phyloP scores from a whole-genome alignment of 2,888 invertebrate species.

The Cactoblastis cactorum region DNA sequence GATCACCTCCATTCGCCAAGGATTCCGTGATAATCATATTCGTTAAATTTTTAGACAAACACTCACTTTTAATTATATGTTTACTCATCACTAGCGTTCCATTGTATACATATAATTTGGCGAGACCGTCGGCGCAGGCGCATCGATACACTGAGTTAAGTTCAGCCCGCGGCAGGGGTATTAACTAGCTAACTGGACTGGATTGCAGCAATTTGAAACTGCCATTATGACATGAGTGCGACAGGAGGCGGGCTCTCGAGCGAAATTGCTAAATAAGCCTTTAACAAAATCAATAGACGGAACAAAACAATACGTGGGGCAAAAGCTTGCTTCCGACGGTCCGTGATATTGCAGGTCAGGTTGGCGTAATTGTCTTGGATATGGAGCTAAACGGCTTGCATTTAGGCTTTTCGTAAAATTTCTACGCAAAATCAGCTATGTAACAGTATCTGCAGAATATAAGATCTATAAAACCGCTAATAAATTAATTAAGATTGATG shows the following conservation, averaged over 20 bases:
- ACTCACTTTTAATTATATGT: not conserved
- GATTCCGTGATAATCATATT: constrained; percentile 63
- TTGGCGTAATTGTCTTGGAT: too few species aligned
- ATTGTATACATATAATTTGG: constrained; percentile 15
- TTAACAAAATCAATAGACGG: constrained; percentile 32
- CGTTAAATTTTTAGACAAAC: not conserved
- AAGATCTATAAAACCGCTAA: too few species aligned
- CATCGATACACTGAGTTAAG: constrained; percentile 38
- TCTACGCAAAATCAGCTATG: too few species aligned
- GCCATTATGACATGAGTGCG: constrained; percentile 64
- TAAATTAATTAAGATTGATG: too few species aligned
- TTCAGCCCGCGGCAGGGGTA: constrained; percentile 38
- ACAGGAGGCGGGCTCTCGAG: constrained; percentile 62
- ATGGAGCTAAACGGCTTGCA: too few species aligned
- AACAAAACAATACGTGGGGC: constrained; percentile 8
- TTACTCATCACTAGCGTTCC: not conserved
- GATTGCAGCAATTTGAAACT: constrained; percentile 68
- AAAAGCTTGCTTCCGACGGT: too few species aligned
- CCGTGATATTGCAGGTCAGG: too few species aligned
- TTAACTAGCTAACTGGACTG: constrained; percentile 61
- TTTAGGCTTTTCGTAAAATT: too few species aligned
- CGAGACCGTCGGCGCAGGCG: constrained; percentile 43
- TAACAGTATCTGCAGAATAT: too few species aligned
- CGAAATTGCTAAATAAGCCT: constrained; percentile 58
- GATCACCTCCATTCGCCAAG: constrained; percentile 31